phyloP scores from a whole-genome alignment of 1,140 invertebrate species.

The Tetragonula clypearis region DNA sequence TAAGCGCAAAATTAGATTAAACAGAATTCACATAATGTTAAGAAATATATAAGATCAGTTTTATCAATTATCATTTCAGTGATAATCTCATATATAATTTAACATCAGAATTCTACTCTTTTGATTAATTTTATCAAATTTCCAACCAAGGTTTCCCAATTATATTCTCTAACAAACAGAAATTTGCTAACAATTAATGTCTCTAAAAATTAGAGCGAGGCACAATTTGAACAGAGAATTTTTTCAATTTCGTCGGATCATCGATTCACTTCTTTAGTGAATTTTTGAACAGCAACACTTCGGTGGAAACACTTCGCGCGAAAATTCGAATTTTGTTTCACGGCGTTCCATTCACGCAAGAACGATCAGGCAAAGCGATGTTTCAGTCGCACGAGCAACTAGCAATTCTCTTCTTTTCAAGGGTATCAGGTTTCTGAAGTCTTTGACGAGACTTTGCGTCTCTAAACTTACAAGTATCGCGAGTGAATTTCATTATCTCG shows the following conservation, averaged over 20 bases:
- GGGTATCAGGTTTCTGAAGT: conserved; percentile 41
- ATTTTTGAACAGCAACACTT: background rate
- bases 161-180: too few species aligned
- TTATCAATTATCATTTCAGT: too few species aligned
- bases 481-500: conserved; percentile 6
- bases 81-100: too few species aligned
- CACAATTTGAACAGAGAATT: background rate
- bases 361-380: background rate
- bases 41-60: too few species aligned
- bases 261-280: background rate
- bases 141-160: too few species aligned
- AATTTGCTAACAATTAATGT: background rate
- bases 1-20: too few species aligned
- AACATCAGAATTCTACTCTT: too few species aligned
- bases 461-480: conserved; percentile 18
- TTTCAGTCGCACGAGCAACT: background rate
- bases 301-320: too few species aligned
- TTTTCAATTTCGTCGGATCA: background rate
- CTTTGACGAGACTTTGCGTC: background rate
- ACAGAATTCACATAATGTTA: too few species aligned
- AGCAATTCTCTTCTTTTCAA: conserved; percentile 26
- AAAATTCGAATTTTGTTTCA: background rate
- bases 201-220: background rate
- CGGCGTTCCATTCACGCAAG: background rate
- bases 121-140: too few species aligned